Base-by-base conservation (phyloP, 2,888 invertebrate genomes). In the Lasioglossum oenotherae region DNA sequence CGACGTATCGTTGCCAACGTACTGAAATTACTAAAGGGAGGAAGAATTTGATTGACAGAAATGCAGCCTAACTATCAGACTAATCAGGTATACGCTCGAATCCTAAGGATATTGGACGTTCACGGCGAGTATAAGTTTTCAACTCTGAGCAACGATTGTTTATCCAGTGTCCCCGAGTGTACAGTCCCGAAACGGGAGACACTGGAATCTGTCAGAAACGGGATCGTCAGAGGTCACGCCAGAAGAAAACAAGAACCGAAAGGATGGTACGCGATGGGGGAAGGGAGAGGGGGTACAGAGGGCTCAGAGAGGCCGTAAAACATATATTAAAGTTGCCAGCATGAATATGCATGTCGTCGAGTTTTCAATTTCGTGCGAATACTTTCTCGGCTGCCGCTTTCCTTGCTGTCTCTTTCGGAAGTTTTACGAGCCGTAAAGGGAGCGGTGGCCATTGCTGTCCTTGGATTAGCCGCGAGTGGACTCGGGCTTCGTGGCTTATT, bases 321-420 rank as follows among this genome's bases (percentile, higher is more conserved):
- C 92, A 93, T 93, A 93, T 93, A 94, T 94, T 93, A 94, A 94
- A 90, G 86, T 82, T 78, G 82, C 85, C 85, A 85, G 74, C 91
- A 94, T 94, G 94, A 94, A 94, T 95, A 94, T 94, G 93, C 93
- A 94, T 94, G 91, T 84, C 92, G 92, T 93, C 92, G 93, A 94
- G 93, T 94, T 94, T 94, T 94, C 94, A 94, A 94, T 94, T 94
- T 94, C 92, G 92, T 88, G 91, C 92, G 92, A 94, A 94, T 93
- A 94, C 93, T 94, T 94, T 93, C 91, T 88, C 89, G 91, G 81
- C 74, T 57, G 72, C 60, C 71, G 49, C 78, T 76, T 80, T 73
- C 73, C 74, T 77, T 35, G 73, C 75, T 84, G 80, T 53, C 88
- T 84, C 86, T 93, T 93, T 93, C 90, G 92, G 90, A 90, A 92